These are phyloP conservation scores for Cerastis leucographa DNA, from an alignment of 2,888 invertebrate species.

Conservation along the genomic window DNA sequence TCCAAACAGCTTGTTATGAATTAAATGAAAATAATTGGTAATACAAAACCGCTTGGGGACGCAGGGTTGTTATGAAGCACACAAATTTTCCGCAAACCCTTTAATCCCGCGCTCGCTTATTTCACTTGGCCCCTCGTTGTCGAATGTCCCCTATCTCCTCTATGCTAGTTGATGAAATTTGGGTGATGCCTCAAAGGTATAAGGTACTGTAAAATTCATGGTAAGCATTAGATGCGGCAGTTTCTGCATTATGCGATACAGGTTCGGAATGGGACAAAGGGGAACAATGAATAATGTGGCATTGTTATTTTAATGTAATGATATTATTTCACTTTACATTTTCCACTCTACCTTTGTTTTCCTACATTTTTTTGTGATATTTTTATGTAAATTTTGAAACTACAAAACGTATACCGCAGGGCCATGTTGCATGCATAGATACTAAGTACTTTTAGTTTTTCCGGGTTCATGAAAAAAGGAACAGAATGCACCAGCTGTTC, in stretches of 20 bases:
- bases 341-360: constrained; percentile 41
- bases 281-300: constrained; percentile 73
- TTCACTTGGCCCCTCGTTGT: constrained; percentile 89
- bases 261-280: constrained; percentile 76
- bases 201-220: constrained; percentile 81
- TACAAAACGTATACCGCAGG: constrained; percentile 24
- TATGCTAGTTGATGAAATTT: constrained; percentile 85
- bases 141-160: constrained; percentile 76
- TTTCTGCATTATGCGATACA: constrained; percentile 71
- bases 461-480: constrained; percentile 53
- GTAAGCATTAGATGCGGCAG: constrained; percentile 80
- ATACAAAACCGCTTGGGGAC: constrained; percentile 87
- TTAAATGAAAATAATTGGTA: constrained; percentile 89
- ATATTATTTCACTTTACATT: constrained; percentile 62
- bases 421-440: constrained; percentile 40
- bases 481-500: constrained; percentile 37
- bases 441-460: constrained; percentile 47
- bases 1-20: constrained; percentile 81
- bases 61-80: constrained; percentile 83
- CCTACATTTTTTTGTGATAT: constrained; percentile 37
- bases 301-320: constrained; percentile 74
- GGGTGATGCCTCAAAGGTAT: constrained; percentile 80
- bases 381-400: constrained; percentile 52
- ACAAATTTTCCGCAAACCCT: constrained; percentile 90
- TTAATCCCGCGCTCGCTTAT: constrained; percentile 88